Evolutionary conservation across 2,113 vertebrate genomes (phyloP), one percentile per base, ranked within the genome.

Genomic region (Psittacula cyanocephala): DNA sequence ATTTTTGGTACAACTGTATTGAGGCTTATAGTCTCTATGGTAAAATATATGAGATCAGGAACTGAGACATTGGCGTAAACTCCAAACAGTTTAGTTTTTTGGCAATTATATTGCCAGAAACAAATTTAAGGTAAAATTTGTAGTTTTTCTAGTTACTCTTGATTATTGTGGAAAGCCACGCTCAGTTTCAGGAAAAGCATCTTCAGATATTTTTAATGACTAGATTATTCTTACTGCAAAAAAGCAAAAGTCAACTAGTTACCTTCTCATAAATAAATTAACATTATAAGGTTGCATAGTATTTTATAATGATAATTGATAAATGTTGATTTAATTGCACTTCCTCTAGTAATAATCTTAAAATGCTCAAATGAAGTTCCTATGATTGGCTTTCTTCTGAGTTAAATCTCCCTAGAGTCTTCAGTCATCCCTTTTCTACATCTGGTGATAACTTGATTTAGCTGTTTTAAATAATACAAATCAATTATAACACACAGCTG

Each of bases 381-480:
- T 96, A 19, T 97, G 96, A 98, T 98, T 98, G 96, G 97, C 96
- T 97, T 98, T 97, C 95, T 96, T 96, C 89, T 95, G 96, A 97
- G 93, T 94, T 96, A 96, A 88, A 86, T 97, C 96, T 98, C 98
- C 96, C 97, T 95, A 53, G 98, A 94, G 97, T 88, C 95, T 97
- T 97, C 85, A 97, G 96, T 96, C 97, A 93, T 97, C 94, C 94
- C 89, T 97, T 96, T 97, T 52, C 97, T 88, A 97, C 95, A 98
- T 96, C 97, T 96, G 89, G 96, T 2, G 74, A 88, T 97, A 97
- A 97, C 97, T 97, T 97, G 97, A 96, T 97, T 96, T 97, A 96
- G 97, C 96, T 97, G 86, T 97, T 98, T 98, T 98, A 98, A 98
- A 98, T 98, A 98, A 98, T 97, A 98, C 96, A 98, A 97, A 97